Evolutionary conservation across 2,113 vertebrate genomes (phyloP).

Genomic region (Sigmodon hispidus): DNA sequence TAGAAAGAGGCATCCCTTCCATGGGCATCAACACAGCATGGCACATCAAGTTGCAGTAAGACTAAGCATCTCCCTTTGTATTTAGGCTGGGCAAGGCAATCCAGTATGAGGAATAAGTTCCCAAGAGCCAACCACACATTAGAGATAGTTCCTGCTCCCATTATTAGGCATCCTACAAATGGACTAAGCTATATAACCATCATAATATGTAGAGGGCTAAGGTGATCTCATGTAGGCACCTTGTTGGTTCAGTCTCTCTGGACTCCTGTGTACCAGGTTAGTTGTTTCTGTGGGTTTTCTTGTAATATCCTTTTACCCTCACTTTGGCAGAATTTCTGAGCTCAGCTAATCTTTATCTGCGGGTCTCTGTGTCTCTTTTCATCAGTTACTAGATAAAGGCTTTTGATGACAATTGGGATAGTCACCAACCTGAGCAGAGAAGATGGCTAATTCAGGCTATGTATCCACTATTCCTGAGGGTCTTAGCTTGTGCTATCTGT

Average conservation of each 20-base stretch:
- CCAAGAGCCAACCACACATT: background rate
- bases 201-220: background rate
- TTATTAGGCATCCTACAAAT: background rate
- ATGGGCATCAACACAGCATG: background rate
- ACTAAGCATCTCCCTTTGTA: background rate
- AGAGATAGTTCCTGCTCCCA: background rate
- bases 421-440: background rate
- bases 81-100: background rate
- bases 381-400: background rate
- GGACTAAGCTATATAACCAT: background rate
- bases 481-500: background rate
- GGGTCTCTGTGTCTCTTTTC: background rate
- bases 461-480: background rate
- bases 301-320: background rate
- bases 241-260: background rate
- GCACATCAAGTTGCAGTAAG: background rate
- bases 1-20: background rate
- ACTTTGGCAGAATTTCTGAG: background rate
- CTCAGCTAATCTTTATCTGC: background rate
- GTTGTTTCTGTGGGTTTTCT: background rate
- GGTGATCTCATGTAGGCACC: background rate
- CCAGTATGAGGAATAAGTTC: background rate
- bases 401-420: background rate
- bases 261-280: background rate
- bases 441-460: background rate